Conservation (phyloP, 2,888 invertebrate species). For the Mesopsocus fuscifrons region DNA sequence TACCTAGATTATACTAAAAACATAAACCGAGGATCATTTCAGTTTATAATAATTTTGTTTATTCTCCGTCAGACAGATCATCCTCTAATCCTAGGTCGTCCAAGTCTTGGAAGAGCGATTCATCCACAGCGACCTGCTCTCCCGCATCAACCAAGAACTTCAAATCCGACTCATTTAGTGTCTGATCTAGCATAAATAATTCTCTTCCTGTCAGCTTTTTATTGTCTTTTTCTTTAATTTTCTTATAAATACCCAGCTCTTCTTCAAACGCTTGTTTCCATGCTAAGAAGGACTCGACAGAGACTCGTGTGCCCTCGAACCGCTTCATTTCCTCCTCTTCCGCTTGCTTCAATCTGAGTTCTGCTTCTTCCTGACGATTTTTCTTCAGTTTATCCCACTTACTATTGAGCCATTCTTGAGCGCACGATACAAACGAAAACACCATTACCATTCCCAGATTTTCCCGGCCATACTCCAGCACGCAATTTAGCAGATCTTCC, state of each 20-base stretch:
- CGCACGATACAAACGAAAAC: constrained; percentile 82
- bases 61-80: constrained; percentile 33
- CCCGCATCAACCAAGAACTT: constrained; percentile 75
- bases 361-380: constrained; percentile 45
- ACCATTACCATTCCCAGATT: constrained; percentile 97
- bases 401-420: constrained; percentile 81
- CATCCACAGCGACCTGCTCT: constrained; percentile 78
- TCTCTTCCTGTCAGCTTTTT: constrained; percentile 86
- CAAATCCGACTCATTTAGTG: constrained; percentile 89
- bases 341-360: constrained; percentile 44
- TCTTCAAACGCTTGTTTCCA: constrained; percentile 91
- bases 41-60: no score
- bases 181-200: constrained; percentile 80
- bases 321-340: constrained; percentile 87
- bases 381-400: constrained; percentile 64
- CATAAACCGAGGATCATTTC: no score
- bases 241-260: constrained; percentile 54
- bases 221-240: constrained; percentile 47
- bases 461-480: constrained; percentile 54
- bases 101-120: constrained; percentile 77
- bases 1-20: no score
- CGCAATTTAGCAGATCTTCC: constrained; percentile 40
- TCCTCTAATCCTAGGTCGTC: constrained; percentile 48
- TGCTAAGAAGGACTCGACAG: constrained; percentile 82
- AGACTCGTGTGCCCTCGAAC: constrained; percentile 89